Evolutionary conservation across 2,113 vertebrate species (phyloP), one percentile per base, ranked within the genome.

Genomic region (Tetraodon nigroviridis): DNA sequence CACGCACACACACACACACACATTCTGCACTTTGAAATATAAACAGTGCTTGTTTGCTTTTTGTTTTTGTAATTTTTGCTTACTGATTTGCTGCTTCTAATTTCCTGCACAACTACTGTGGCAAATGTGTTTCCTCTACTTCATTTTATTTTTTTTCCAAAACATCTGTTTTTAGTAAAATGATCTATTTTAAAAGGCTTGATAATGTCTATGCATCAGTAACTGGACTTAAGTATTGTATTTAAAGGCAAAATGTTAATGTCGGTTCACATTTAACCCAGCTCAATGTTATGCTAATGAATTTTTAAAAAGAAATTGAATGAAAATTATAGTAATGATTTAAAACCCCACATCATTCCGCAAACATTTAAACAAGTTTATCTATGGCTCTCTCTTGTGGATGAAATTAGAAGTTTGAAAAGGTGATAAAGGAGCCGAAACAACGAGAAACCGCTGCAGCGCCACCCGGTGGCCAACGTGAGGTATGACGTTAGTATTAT

Each of bases 11-110:
- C 48, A 10, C 29, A 50, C 14, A 51, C 17, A 59, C 49, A 29
- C 18, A 37, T 2, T 2, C 17, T 63, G 58, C 50, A 61, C 64
- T 77, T 77, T 71, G 67, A 61, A 71, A 67, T 29, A 63, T 65
- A 69, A 69, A 79, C 59, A 69, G 20, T 18, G 50, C 14, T 15
- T 66, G n/a, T 65, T 61, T 44, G 20, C 22, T 41, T 59, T 21
- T 7, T 40, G 7, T 15, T 14, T 14, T 50, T 52, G 6, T 21
- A 37, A 22, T 13, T 41, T 48, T 37, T 17, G 47, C 4, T 19
- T 27, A 6, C 24, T 1, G 24, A 27, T 27, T 53, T 27, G 16
- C 42, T 58, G 41, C 41, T 15, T 14, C 7, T 3, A 12, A 4
- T 16, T 20, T 55, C 18, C 40, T 24, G 15, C 18, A 1, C 21